phyloP scores from a whole-genome alignment of 1,140 invertebrate species.

The Polyergus mexicanus region DNA sequence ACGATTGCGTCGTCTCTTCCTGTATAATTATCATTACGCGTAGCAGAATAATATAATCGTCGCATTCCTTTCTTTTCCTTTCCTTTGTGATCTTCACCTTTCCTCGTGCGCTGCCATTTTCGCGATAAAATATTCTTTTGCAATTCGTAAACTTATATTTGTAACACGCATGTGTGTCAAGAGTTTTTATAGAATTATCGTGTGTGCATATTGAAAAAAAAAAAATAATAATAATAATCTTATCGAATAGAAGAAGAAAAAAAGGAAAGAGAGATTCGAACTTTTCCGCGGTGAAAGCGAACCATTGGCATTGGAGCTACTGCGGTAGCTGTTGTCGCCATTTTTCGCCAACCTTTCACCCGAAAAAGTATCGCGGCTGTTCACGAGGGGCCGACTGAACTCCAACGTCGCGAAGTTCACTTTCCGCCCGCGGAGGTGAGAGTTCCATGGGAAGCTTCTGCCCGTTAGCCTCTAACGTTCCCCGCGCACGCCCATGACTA shows the following conservation, averaged over 20 bases:
- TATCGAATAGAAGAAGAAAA: constrained; percentile 18
- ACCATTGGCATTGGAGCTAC: constrained; percentile 82
- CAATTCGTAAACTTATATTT: background rate
- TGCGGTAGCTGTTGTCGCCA: constrained; percentile 79
- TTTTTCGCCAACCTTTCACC: constrained; percentile 83
- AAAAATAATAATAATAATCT: too few relatives aligned
- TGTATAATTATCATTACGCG: constrained; percentile 45
- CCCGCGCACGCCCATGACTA: constrained; percentile 68
- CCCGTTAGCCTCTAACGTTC: constrained; percentile 82
- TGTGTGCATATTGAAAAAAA: too few relatives aligned
- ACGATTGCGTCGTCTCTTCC: constrained; percentile 46
- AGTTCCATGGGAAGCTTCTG: constrained; percentile 86
- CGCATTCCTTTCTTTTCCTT: constrained; percentile 31
- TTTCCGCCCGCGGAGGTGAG: constrained; percentile 86
- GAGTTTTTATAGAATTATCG: too few relatives aligned
- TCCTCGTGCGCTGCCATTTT: background rate
- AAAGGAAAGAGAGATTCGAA: constrained; percentile 42
- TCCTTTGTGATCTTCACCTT: background rate
- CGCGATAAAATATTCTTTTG: background rate
- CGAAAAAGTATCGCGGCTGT: constrained; percentile 79
- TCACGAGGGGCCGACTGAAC: constrained; percentile 51
- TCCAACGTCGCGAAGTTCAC: constrained; percentile 79
- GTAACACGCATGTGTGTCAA: background rate
- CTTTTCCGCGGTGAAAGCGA: constrained; percentile 83
- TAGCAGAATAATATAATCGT: constrained; percentile 11